phyloP scores from a whole-genome alignment of 2,888 invertebrate species.

The Lacanobia oleracea region DNA sequence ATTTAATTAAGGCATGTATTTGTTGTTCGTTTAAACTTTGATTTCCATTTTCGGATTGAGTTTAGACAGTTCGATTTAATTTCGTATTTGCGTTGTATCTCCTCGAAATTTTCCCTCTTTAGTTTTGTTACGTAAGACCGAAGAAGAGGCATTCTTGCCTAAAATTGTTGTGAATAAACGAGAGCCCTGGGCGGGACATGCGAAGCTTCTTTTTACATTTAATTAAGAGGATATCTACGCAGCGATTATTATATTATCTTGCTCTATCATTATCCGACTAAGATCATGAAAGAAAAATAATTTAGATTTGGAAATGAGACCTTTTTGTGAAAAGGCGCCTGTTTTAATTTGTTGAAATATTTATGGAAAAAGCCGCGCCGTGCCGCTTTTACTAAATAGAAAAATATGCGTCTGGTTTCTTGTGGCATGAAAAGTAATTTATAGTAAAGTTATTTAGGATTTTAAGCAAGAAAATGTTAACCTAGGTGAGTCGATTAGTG shows the following conservation, averaged over 20 bases:
- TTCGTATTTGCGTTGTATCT: slow-evolving; percentile 23
- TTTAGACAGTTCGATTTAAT: slow-evolving; percentile 44
- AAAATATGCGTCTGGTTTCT: slow-evolving; percentile 24
- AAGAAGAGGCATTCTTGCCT: slow-evolving; percentile 31
- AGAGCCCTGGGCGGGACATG: slow-evolving; percentile 66
- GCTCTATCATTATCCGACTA: slow-evolving; percentile 53
- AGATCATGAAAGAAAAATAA: slow-evolving; percentile 46
- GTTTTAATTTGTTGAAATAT: slow-evolving; percentile 25
- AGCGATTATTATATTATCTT: slow-evolving; percentile 58
- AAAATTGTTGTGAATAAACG: slow-evolving; percentile 51
- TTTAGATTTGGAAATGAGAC: slow-evolving; percentile 37
- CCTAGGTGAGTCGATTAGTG: neutral
- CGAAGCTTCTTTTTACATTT: slow-evolving; percentile 62
- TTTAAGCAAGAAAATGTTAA: neutral
- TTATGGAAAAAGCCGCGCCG: neutral
- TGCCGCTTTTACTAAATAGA: slow-evolving; percentile 1
- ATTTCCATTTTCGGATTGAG: slow-evolving; percentile 48
- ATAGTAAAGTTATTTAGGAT: slow-evolving; percentile 1
- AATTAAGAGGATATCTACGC: slow-evolving; percentile 64
- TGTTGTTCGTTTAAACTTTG: slow-evolving; percentile 46
- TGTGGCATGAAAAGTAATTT: neutral
- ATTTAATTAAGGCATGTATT: slow-evolving; percentile 49
- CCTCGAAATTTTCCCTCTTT: slow-evolving; percentile 15
- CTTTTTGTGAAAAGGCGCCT: slow-evolving; percentile 24
- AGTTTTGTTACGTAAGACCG: slow-evolving; percentile 31